These are phyloP conservation scores for Mimas tiliae DNA, from an alignment of 2,888 invertebrate genomes.

Conservation along the genomic window DNA sequence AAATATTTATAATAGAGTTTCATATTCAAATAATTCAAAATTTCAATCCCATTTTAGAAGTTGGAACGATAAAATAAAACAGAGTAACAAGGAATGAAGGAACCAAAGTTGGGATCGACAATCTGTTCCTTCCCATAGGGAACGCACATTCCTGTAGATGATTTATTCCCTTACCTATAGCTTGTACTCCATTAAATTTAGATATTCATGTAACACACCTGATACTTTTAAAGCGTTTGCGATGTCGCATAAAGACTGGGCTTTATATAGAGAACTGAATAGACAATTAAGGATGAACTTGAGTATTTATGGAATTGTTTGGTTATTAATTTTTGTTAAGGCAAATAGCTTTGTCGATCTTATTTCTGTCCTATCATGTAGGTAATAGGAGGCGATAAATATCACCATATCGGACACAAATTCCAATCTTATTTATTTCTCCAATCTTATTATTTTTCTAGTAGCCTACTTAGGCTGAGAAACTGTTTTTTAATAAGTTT, in stretches of 20 bases:
- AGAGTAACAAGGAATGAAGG: slow-evolving; percentile 27
- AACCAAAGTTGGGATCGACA: slow-evolving; percentile 46
- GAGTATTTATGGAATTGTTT: too few species aligned
- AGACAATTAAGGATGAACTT: background rate
- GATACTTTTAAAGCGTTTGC: slow-evolving; percentile 68
- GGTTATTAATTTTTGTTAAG: too few species aligned
- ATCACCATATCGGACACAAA: too few species aligned
- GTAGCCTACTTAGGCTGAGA: too few species aligned
- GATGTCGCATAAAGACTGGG: slow-evolving; percentile 38
- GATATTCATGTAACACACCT: slow-evolving; percentile 80
- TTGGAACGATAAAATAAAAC: slow-evolving; percentile 36
- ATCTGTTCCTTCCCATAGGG: slow-evolving; percentile 78
- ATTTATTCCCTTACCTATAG: slow-evolving; percentile 77
- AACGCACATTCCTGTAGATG: slow-evolving; percentile 68
- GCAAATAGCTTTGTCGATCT: too few species aligned
- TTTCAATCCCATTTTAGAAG: slow-evolving; percentile 23
- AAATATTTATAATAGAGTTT: slow-evolving; percentile 14
- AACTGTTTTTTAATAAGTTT: too few species aligned
- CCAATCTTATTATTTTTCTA: too few species aligned
- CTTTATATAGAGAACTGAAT: background rate
- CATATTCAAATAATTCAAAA: slow-evolving; percentile 19
- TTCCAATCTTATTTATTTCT: too few species aligned
- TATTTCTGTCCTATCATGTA: too few species aligned
- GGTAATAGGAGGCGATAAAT: too few species aligned
- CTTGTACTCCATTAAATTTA: slow-evolving; percentile 80